Conservation (phyloP, 2,113 vertebrate species). For the Ia io region DNA sequence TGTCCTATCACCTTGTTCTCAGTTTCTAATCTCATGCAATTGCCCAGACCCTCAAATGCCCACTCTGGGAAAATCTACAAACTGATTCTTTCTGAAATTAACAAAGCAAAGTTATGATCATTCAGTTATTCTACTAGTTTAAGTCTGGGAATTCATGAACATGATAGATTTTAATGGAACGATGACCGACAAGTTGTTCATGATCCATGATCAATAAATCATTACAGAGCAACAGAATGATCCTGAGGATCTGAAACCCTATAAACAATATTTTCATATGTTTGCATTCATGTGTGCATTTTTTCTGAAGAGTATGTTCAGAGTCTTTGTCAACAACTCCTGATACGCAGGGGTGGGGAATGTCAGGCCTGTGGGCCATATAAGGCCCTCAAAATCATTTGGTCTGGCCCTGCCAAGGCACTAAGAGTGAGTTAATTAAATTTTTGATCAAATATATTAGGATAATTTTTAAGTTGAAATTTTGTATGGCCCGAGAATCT, state of each 20-base stretch:
- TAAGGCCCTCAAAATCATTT: too few relatives aligned
- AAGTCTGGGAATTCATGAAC: background rate
- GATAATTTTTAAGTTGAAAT: too few relatives aligned
- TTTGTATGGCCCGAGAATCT: too few relatives aligned
- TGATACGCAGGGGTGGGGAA: too few relatives aligned
- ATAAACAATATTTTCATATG: background rate
- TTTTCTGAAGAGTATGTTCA: background rate
- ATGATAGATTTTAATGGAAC: background rate
- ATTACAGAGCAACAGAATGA: background rate
- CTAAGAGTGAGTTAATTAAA: too few relatives aligned
- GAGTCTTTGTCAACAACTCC: background rate
- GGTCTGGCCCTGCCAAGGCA: too few relatives aligned
- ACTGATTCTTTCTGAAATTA: background rate
- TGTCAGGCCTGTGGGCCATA: too few relatives aligned
- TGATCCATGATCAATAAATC: background rate
- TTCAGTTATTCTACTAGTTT: background rate
- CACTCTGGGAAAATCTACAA: background rate
- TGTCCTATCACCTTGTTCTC: background rate
- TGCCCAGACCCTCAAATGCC: background rate
- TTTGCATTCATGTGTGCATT: background rate
- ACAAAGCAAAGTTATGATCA: background rate
- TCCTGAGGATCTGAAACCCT: background rate
- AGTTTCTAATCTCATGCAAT: background rate
- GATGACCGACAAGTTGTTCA: background rate
- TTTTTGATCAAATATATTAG: too few relatives aligned